Percentiles rank a stretch among this genome's conserved stretches.
These are phyloP conservation scores for Napeogenes sylphis DNA, from an alignment of 2,888 invertebrate genomes.

Conservation along the genomic window DNA sequence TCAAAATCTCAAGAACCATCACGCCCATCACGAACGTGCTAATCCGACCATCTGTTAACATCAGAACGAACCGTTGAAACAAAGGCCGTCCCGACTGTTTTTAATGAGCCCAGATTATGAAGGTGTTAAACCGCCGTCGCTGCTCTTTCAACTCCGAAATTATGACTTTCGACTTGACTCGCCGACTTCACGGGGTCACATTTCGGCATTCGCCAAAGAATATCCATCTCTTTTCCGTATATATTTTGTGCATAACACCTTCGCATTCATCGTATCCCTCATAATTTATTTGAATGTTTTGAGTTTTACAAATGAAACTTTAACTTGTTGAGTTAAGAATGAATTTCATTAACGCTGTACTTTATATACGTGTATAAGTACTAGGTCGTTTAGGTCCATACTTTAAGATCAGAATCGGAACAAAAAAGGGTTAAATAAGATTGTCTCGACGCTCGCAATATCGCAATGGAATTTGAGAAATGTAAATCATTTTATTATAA, in stretches of 20 bases:
- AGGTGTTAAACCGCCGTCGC: slow-evolving; percentile 74
- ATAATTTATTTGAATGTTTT: slow-evolving; percentile 47
- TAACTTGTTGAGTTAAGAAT: slow-evolving; percentile 42
- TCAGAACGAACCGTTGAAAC: slow-evolving; percentile 74
- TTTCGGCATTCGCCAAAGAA: slow-evolving; percentile 66
- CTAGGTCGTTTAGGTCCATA: slow-evolving; percentile 65
- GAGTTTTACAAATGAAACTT: slow-evolving; percentile 45
- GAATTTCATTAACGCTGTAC: slow-evolving; percentile 21
- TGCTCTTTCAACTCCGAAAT: slow-evolving; percentile 74
- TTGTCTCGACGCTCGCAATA: slow-evolving; percentile 49
- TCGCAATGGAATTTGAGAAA: slow-evolving; percentile 70
- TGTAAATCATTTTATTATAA: slow-evolving; percentile 76
- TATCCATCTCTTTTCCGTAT: slow-evolving; percentile 54
- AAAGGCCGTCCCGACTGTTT: slow-evolving; percentile 67
- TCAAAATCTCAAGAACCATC: slow-evolving; percentile 29
- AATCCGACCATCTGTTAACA: slow-evolving; percentile 74
- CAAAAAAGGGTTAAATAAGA: slow-evolving; percentile 70
- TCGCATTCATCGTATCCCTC: slow-evolving; percentile 61
- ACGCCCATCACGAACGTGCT: slow-evolving; percentile 62
- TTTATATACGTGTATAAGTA: slow-evolving; percentile 40
- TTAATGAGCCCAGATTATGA: slow-evolving; percentile 77
- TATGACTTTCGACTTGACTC: slow-evolving; percentile 66
- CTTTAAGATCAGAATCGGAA: slow-evolving; percentile 67
- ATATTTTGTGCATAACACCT: slow-evolving; percentile 48
- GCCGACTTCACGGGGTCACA: slow-evolving; percentile 65